A percentile compares a stretch with the other conserved stretches of the same genome.
Evolutionary conservation across 2,888 invertebrate species (phyloP).

Genomic region (Callyntrura guangdongensis): DNA sequence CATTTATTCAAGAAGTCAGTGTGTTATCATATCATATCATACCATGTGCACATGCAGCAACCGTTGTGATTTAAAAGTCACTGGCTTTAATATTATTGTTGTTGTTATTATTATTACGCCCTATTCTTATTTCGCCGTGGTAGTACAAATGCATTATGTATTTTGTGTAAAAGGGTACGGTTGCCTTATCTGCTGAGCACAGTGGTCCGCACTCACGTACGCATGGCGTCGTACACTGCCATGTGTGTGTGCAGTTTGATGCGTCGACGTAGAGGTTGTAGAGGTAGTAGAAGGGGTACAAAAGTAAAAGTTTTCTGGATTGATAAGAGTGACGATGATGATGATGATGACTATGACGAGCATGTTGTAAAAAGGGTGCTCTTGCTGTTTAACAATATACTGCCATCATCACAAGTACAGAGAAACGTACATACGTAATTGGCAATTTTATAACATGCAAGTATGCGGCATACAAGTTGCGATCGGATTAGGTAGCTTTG

Average conservation of each 20-base stretch:
- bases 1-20: constrained; percentile 43
- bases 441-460: constrained; percentile 20
- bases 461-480: constrained; percentile 14
- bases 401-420: constrained; percentile 4
- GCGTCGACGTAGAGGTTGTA: not conserved
- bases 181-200: not conserved
- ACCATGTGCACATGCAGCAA: constrained; percentile 30
- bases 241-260: constrained; percentile 4
- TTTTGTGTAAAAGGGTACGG: not conserved
- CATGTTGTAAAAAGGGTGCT: constrained; percentile 62
- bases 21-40: constrained; percentile 38
- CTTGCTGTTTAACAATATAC: not conserved
- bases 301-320: constrained; percentile 81
- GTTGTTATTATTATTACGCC: constrained; percentile 25
- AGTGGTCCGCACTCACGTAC: not conserved
- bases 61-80: constrained; percentile 35
- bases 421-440: not conserved
- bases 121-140: not conserved
- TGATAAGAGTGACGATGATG: constrained; percentile 69
- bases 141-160: not conserved
- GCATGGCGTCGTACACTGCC: not conserved
- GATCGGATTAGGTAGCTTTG: constrained; percentile 20
- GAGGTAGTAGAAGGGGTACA: constrained; percentile 64
- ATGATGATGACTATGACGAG: constrained; percentile 18
- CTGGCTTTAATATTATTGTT: constrained; percentile 37